phyloP scores from a whole-genome alignment of 2,113 vertebrate genomes.

The Platysteira castanea region DNA sequence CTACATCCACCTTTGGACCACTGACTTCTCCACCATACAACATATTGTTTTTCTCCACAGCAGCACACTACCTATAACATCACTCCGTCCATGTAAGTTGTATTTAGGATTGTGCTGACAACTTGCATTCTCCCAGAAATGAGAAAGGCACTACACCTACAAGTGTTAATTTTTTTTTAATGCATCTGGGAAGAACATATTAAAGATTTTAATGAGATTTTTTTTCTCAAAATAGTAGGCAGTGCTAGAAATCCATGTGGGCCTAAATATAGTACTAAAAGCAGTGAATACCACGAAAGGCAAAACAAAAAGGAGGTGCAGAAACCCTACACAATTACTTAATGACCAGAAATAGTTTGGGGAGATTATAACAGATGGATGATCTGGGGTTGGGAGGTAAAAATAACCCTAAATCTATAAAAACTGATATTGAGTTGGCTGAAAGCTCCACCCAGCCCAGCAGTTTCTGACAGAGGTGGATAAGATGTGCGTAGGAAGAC shows the following conservation, averaged over 20 bases:
- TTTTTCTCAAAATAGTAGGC: neutral
- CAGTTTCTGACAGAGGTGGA: neutral
- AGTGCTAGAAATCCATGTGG: neutral
- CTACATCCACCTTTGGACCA: neutral
- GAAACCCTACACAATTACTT: neutral
- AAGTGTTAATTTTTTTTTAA: neutral
- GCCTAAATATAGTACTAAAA: neutral
- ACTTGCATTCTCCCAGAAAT: neutral
- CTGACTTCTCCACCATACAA: neutral
- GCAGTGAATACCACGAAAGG: neutral
- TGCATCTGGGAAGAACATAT: neutral
- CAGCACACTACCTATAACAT: neutral
- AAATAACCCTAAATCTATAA: neutral
- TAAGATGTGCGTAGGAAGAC: neutral
- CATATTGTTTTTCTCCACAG: neutral
- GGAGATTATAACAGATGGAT: neutral
- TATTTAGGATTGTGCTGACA: neutral
- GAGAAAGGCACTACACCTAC: neutral
- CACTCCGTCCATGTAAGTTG: neutral
- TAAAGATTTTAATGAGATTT: neutral
- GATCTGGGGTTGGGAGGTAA: neutral
- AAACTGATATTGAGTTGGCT: accelerated
- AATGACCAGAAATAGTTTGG: neutral
- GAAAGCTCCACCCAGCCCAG: neutral
- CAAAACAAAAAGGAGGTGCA: neutral